phyloP scores from a whole-genome alignment of 2,797 vertebrate genomes.

The Enteromius argenteus region DNA sequence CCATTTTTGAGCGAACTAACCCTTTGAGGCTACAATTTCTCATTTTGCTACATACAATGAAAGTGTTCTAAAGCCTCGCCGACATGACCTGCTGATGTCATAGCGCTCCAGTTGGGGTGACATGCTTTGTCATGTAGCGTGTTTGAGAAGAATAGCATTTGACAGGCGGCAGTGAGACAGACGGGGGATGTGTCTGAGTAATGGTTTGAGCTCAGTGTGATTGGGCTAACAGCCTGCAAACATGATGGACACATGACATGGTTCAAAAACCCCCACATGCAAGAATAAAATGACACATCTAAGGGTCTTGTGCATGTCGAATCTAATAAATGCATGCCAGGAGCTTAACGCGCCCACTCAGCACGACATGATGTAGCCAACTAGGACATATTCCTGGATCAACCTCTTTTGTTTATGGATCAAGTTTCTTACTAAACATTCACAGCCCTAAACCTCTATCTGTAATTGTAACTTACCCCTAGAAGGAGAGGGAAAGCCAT shows the following conservation, averaged over 20 bases:
- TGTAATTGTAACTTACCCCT: not conserved
- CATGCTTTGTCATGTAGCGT: conserved; percentile 4
- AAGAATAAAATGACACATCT: conserved; percentile 9
- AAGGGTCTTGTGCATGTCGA: not conserved
- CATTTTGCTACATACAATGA: not conserved
- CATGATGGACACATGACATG: conserved; percentile 39
- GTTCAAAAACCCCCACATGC: not conserved
- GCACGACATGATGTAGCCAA: not conserved
- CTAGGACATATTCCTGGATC: conserved; percentile 2
- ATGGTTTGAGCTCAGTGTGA: conserved; percentile 28
- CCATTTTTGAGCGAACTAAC: not conserved
- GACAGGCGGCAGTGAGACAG: conserved; percentile 4
- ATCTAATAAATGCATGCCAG: not conserved
- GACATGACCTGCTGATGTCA: conserved; percentile 35
- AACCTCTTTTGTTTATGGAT: not conserved
- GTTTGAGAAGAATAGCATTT: conserved; percentile 14
- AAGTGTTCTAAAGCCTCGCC: not conserved
- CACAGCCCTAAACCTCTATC: not conserved
- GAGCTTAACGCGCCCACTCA: not conserved
- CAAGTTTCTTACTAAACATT: not conserved
- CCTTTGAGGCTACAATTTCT: not conserved
- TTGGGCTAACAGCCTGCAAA: conserved; percentile 12
- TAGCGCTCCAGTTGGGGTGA: not conserved
- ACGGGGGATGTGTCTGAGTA: conserved; percentile 28
- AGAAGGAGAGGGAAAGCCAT: not conserved